These are phyloP conservation scores for Agrotis clavis DNA, from an alignment of 2,888 invertebrate genomes.

Conservation along the genomic window DNA sequence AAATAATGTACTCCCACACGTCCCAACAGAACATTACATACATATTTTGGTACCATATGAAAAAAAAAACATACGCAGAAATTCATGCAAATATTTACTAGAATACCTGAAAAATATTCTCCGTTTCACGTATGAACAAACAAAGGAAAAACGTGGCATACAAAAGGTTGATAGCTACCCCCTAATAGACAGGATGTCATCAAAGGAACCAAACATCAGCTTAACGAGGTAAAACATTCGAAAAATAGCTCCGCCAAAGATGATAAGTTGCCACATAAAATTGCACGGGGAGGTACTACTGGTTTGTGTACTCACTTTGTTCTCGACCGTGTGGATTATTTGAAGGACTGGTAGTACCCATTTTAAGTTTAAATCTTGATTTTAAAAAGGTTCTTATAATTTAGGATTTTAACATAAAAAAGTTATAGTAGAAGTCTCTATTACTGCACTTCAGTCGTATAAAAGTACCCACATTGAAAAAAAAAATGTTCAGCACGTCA, in stretches of 20 bases:
- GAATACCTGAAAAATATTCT: slow-evolving; percentile 53
- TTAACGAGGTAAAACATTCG: slow-evolving; percentile 82
- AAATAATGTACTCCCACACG: slow-evolving; percentile 22
- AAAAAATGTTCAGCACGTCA: no score
- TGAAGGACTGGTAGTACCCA: background rate
- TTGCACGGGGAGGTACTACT: slow-evolving; percentile 55
- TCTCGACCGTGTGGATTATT: slow-evolving; percentile 12
- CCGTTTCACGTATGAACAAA: slow-evolving; percentile 59
- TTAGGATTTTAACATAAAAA: no score
- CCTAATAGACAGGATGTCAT: slow-evolving; percentile 73
- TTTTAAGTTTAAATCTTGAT: no score
- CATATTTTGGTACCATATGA: slow-evolving; percentile 31
- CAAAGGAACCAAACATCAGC: slow-evolving; percentile 79
- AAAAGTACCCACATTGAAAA: no score
- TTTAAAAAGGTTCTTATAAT: no score
- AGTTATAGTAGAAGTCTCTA: no score
- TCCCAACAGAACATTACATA: slow-evolving; percentile 17
- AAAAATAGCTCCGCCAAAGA: slow-evolving; percentile 80
- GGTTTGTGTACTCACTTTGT: slow-evolving; percentile 44
- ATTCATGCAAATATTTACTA: slow-evolving; percentile 57
- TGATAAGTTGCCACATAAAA: slow-evolving; percentile 81
- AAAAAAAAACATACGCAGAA: slow-evolving; percentile 37
- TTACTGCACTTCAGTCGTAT: no score
- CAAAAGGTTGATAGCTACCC: slow-evolving; percentile 63
- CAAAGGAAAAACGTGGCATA: slow-evolving; percentile 61